phyloP scores from a whole-genome alignment of 1,140 invertebrate genomes.

The Platorchestia sp. region DNA sequence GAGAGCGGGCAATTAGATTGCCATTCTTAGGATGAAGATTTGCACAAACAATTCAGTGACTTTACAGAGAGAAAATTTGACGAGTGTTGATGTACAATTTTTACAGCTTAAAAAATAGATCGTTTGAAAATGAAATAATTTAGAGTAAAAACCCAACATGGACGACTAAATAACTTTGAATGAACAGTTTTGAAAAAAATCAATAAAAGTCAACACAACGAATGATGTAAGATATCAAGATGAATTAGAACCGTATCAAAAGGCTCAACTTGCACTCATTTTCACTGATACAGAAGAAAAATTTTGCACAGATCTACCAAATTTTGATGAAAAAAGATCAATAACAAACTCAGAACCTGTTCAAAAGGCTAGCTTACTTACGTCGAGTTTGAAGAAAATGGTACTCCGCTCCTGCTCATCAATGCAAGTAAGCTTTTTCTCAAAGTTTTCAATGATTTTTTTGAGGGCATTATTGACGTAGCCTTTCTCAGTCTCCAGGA shows the following conservation, averaged over 20 bases:
- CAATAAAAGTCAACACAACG: too few relatives aligned
- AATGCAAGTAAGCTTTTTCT: slow-evolving; percentile 80
- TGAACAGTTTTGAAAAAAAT: not conserved
- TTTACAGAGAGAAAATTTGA: too few relatives aligned
- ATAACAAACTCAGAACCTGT: not conserved
- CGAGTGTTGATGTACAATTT: too few relatives aligned
- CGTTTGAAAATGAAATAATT: not conserved
- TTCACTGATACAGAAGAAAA: too few relatives aligned
- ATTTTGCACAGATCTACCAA: too few relatives aligned
- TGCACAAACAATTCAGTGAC: too few relatives aligned
- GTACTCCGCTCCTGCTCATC: slow-evolving; percentile 81
- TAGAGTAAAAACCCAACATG: not conserved
- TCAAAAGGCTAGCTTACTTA: slow-evolving; percentile 71
- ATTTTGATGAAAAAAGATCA: not conserved
- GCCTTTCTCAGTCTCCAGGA: slow-evolving; percentile 96
- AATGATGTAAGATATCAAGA: not conserved
- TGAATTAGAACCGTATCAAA: too few relatives aligned
- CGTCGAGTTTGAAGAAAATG: slow-evolving; percentile 92
- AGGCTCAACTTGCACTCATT: too few relatives aligned
- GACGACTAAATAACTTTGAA: not conserved
- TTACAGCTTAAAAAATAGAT: not conserved
- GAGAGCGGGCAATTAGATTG: too few relatives aligned
- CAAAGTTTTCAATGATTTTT: slow-evolving; percentile 87
- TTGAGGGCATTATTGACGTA: slow-evolving; percentile 90
- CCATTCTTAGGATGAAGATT: too few relatives aligned